phyloP scores from a whole-genome alignment of 2,888 invertebrate species.

The Dynastes tityus region DNA sequence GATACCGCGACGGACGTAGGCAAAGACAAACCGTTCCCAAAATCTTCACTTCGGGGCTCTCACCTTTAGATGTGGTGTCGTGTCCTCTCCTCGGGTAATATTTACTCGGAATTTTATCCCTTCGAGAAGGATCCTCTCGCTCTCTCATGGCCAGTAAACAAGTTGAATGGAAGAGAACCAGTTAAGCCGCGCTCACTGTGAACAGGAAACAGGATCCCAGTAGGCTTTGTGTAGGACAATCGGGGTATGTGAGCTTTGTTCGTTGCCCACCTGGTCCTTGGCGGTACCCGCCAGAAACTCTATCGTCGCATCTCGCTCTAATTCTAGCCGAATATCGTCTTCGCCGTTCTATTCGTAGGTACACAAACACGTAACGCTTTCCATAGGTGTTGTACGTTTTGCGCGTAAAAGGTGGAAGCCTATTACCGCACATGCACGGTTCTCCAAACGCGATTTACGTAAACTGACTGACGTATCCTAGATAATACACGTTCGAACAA shows the following conservation, averaged over 20 bases:
- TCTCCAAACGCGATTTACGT: conserved; percentile 30
- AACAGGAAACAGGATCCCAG: conserved; percentile 58
- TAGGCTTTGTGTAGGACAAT: conserved; percentile 57
- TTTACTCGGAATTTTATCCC: conserved; percentile 48
- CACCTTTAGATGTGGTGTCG: conserved; percentile 44
- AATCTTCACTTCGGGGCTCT: conserved; percentile 18
- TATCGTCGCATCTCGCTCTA: conserved; percentile 13
- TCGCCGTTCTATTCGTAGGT: background rate
- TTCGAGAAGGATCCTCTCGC: conserved; percentile 40
- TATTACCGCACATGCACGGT: background rate
- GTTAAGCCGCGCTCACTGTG: conserved; percentile 55
- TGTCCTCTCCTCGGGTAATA: conserved; percentile 42
- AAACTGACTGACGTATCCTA: conserved; percentile 25
- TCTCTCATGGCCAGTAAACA: conserved; percentile 49
- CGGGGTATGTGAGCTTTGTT: conserved; percentile 56
- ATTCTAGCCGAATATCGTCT: background rate
- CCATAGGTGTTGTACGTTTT: background rate
- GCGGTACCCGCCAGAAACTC: conserved; percentile 33
- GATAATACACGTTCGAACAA: conserved; percentile 20
- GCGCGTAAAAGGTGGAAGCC: background rate
- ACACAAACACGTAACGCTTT: background rate
- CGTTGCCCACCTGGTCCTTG: conserved; percentile 56
- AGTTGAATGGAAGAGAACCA: conserved; percentile 54
- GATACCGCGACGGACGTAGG: conserved; percentile 3
- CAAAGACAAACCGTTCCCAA: conserved; percentile 34